A percentile compares a stretch with the other conserved stretches of the same genome.
These are phyloP conservation scores for Leucania comma DNA, from an alignment of 2,888 invertebrate species.

Conservation along the genomic window DNA sequence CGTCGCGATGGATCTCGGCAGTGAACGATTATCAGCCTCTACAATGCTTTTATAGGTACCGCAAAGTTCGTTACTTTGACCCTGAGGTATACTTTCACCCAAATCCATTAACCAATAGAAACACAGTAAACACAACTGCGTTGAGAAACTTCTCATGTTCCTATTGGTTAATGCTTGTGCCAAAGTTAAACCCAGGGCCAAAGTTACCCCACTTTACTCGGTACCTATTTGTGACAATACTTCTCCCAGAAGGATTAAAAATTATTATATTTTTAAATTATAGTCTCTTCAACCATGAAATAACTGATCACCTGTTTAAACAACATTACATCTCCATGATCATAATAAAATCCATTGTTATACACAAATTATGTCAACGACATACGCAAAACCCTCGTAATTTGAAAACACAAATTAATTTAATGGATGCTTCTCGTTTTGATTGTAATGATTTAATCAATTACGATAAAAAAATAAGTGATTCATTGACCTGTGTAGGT, in stretches of 20 bases:
- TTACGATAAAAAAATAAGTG: constrained; percentile 39
- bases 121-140: too few species aligned
- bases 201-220: too few species aligned
- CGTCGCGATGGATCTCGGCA: too few species aligned
- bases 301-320: constrained; percentile 52
- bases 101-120: too few species aligned
- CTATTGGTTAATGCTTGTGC: too few species aligned
- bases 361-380: constrained; percentile 23
- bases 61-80: too few species aligned
- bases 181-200: too few species aligned
- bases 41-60: too few species aligned
- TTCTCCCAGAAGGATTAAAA: neutral
- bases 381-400: constrained; percentile 26
- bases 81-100: too few species aligned
- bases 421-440: constrained; percentile 17
- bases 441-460: constrained; percentile 44
- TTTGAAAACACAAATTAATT: constrained; percentile 36
- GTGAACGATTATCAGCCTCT: too few species aligned
- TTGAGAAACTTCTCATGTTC: too few species aligned
- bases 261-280: constrained; percentile 6
- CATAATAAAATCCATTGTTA: constrained; percentile 51
- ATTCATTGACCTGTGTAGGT: constrained; percentile 6
- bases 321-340: constrained; percentile 29
- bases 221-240: neutral
- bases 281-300: neutral